phyloP scores from a whole-genome alignment of 2,797 vertebrate species.

The Mionectes olivaceus region DNA sequence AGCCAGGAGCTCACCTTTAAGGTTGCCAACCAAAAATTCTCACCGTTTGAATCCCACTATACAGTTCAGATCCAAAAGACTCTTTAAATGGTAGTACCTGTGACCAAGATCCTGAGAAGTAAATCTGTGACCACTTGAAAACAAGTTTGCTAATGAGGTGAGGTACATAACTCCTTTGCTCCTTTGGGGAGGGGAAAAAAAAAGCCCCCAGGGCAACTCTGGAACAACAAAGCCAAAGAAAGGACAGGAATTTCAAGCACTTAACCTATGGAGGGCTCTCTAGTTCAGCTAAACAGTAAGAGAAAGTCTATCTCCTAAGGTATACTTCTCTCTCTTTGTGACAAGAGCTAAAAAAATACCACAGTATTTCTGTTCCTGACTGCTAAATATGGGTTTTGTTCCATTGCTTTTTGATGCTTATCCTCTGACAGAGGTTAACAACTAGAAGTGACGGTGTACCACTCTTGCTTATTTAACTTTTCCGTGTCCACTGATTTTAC shows the following conservation, averaged over 20 bases:
- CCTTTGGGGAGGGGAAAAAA: neutral
- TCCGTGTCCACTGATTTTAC: neutral
- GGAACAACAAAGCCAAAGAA: neutral
- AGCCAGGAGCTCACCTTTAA: neutral
- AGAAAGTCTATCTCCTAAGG: neutral
- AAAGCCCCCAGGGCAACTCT: neutral
- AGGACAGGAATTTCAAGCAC: neutral
- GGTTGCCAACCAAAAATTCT: neutral
- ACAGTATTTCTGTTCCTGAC: neutral
- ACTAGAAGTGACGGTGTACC: neutral
- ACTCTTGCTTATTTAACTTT: neutral
- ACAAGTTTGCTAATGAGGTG: neutral
- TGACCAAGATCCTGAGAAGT: neutral
- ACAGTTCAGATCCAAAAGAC: neutral
- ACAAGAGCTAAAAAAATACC: neutral
- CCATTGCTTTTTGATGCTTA: neutral
- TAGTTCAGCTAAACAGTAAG: neutral
- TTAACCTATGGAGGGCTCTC: constrained; percentile 1
- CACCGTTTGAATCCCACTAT: neutral
- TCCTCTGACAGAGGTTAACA: neutral
- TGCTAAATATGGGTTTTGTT: neutral
- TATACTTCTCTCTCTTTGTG: neutral
- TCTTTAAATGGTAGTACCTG: neutral
- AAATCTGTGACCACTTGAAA: neutral
- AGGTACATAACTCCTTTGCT: neutral